Base-by-base conservation (phyloP, 2,797 vertebrate genomes). In the Sebastes iracundus region DNA sequence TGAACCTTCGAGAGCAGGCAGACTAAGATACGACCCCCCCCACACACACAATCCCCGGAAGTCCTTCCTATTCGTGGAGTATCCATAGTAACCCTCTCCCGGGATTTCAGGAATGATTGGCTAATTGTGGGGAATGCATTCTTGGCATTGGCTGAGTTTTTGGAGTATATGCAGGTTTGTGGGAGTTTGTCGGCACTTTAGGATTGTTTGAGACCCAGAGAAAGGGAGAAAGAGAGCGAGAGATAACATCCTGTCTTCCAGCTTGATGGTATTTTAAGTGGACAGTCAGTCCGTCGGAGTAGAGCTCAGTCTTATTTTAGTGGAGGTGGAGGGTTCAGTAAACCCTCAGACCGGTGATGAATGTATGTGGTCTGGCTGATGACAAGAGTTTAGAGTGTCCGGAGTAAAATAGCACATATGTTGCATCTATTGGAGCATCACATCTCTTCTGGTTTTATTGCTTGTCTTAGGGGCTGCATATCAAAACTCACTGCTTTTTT, bases 291-390 rank as follows among this genome's bases (percentile, higher is more conserved):
- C 42, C 14, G 16, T 18, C 82, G 63, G 73, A 81, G 84, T 46
- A 35, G 77, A 76, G 76, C 75, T 82, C n/a, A 7, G 75, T 74
- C 78, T 88, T 93, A 92, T 93, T 95, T 92, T 92, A 87, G 93
- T 82, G 75, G 53, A 67, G 20, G 68, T 23, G 30, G 72, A 64
- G 61, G 64, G 46, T n/a, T 59, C 30, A 30, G 74, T 56, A 32
- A 72, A 85, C 67, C 81, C 53, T 73, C 67, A 63, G 68, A 79
- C 77, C 25, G 38, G 58, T 85, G 84, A 88, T 90, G 62, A 82
- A 93, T 90, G 83, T 71, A 82, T 71, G 69, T 46, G 71, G 70
- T 69, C 42, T 55, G 42, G 53, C 30, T 76, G 86, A 86, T 93
- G 91, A 93, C 90, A 94, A 52, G 83, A 80, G 82, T 88, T 91